Conservation (phyloP, 37 sponge, comb jelly and placozoan species). For the Dysidea cf. avara region DNA sequence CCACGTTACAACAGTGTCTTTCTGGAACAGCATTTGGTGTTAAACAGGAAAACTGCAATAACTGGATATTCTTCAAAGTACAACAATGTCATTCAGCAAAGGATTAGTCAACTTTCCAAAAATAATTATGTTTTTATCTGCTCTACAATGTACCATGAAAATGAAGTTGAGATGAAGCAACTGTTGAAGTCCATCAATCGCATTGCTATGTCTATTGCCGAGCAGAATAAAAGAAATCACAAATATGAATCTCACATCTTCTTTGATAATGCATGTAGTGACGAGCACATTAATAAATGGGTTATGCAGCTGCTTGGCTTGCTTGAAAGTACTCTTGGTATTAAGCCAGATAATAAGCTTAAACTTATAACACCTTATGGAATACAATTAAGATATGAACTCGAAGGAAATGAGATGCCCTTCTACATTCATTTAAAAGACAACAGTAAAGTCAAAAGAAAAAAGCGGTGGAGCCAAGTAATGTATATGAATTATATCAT, state of each 20-base stretch:
- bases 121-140: slow-evolving; percentile 70
- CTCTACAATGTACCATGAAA: slow-evolving; percentile 88
- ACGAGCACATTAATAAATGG: slow-evolving; percentile 53
- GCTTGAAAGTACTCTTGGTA: slow-evolving; percentile 52
- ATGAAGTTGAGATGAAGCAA: no score
- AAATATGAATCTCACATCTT: slow-evolving; percentile 85
- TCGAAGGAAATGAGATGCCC: slow-evolving; percentile 55
- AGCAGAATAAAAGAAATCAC: no score
- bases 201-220: slow-evolving; percentile 53
- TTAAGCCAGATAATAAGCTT: slow-evolving; percentile 21
- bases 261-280: no score
- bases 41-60: slow-evolving; percentile 60
- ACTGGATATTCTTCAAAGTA: no score
- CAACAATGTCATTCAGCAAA: no score
- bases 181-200: slow-evolving; percentile 64
- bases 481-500: slow-evolving; percentile 92
- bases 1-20: slow-evolving; percentile 75
- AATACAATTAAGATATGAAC: slow-evolving; percentile 42
- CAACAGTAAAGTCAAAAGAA: no score
- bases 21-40: slow-evolving; percentile 62
- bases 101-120: no score
- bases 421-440: slow-evolving; percentile 76
- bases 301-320: slow-evolving; percentile 76
- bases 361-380: slow-evolving; percentile 80
- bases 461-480: no score